Percentiles rank a stretch among this genome's conserved stretches.
Evolutionary conservation across 2,888 invertebrate species (phyloP).

Genomic region (Chrysodeixis includens): DNA sequence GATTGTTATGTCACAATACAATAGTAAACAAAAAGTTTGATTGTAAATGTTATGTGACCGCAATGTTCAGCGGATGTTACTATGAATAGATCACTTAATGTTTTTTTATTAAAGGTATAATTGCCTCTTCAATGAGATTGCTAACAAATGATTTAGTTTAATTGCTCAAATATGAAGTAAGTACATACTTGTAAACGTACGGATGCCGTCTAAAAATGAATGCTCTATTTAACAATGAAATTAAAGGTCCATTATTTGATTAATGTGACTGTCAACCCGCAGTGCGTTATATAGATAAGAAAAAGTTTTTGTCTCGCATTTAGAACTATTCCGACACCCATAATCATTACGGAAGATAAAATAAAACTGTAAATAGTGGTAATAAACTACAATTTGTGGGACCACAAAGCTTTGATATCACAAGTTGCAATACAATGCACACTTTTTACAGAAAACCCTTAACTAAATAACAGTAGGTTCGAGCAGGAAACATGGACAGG

Average conservation of each 20-base stretch:
- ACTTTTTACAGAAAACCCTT: slow-evolving; percentile 48
- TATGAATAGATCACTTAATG: slow-evolving; percentile 42
- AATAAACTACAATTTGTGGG: too few relatives aligned
- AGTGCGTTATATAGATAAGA: background rate
- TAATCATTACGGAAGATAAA: too few relatives aligned
- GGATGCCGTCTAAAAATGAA: background rate
- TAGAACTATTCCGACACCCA: too few relatives aligned
- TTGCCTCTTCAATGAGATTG: slow-evolving; percentile 26
- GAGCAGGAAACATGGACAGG: slow-evolving; percentile 66
- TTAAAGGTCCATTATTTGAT: background rate
- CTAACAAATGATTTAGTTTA: slow-evolving; percentile 15
- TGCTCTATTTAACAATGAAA: background rate
- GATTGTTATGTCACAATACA: slow-evolving; percentile 5
- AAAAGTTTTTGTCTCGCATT: too few relatives aligned
- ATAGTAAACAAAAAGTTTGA: slow-evolving; percentile 23
- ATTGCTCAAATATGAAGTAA: slow-evolving; percentile 1
- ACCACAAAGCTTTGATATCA: slow-evolving; percentile 16
- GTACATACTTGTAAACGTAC: background rate
- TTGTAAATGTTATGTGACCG: slow-evolving; percentile 47
- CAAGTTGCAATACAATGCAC: slow-evolving; percentile 36
- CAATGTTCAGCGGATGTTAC: slow-evolving; percentile 42
- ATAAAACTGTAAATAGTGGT: too few relatives aligned
- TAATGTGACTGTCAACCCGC: too few relatives aligned
- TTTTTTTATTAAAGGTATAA: slow-evolving; percentile 31
- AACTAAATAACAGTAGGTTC: slow-evolving; percentile 57